Evolutionary conservation across 2,113 vertebrate genomes (phyloP).

Genomic region (Irena cyanogastra): DNA sequence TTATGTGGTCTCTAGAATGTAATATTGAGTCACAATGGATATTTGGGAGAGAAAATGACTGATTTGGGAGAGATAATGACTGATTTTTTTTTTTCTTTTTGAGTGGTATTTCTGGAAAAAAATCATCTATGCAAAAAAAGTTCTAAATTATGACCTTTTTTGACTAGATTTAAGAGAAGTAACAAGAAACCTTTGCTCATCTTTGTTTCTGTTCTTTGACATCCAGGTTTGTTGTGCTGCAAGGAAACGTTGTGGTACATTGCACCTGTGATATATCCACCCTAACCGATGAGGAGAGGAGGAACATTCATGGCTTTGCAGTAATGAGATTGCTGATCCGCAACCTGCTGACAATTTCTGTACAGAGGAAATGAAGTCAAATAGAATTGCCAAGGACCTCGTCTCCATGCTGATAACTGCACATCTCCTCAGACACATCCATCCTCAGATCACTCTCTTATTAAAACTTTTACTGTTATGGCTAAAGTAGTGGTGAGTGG

Average conservation of each 20-base stretch:
- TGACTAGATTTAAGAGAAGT: background rate
- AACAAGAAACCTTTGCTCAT: background rate
- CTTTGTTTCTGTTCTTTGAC: background rate
- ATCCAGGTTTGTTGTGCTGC: background rate
- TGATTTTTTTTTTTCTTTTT: background rate
- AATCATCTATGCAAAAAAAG: background rate
- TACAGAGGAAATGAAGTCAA: background rate
- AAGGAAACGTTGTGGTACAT: background rate
- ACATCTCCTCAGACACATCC: background rate
- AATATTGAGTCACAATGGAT: background rate
- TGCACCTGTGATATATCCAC: background rate
- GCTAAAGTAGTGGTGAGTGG: background rate
- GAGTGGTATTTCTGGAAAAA: background rate
- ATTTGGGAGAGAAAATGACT: no score
- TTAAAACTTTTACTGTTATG: background rate
- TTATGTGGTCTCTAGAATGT: background rate
- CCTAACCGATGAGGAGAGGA: background rate
- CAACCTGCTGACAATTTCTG: background rate
- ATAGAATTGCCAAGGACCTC: background rate
- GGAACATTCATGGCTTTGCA: constrained; percentile 45
- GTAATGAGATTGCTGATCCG: constrained; percentile 24
- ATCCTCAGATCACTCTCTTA: background rate
- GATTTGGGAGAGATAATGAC: background rate
- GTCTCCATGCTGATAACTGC: background rate
- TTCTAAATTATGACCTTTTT: background rate